Evolutionary conservation across 2,888 invertebrate genomes (phyloP).

Genomic region (Dastarcus helophoroides): DNA sequence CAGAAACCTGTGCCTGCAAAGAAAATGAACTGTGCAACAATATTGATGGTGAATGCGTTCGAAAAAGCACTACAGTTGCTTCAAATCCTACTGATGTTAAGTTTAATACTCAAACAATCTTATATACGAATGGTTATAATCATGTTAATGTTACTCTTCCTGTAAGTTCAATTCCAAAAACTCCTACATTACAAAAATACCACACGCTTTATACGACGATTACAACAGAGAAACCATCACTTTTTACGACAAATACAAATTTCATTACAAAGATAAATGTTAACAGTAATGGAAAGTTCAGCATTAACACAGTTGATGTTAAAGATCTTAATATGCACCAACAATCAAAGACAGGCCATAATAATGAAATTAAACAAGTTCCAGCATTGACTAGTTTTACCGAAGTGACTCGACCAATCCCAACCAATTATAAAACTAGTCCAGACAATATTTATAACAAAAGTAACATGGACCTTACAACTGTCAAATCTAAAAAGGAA

Average conservation of each 20-base stretch:
- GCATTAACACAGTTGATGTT: no score
- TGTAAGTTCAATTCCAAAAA: constrained; percentile 8
- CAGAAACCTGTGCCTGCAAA: constrained; percentile 11
- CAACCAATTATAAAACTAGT: no score
- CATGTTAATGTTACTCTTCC: constrained; percentile 4
- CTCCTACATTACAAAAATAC: constrained; percentile 13
- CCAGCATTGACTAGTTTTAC: no score
- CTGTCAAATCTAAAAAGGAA: no score
- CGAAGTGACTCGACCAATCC: no score
- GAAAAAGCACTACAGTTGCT: constrained; percentile 1
- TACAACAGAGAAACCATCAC: constrained; percentile 28
- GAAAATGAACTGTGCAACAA: constrained; percentile 11
- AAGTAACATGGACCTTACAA: no score
- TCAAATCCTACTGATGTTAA: background rate
- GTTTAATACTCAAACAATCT: constrained; percentile 6
- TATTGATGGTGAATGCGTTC: constrained; percentile 12
- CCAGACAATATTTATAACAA: no score
- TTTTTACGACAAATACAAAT: background rate
- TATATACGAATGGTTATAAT: constrained; percentile 4
- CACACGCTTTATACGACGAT: constrained; percentile 12
- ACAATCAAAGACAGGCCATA: background rate
- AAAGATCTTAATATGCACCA: background rate
- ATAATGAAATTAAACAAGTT: no score
- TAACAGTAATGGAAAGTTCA: background rate
- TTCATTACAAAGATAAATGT: background rate